Evolutionary conservation across 2,888 invertebrate species (phyloP).

Genomic region (Mesodorylaimus sp.): DNA sequence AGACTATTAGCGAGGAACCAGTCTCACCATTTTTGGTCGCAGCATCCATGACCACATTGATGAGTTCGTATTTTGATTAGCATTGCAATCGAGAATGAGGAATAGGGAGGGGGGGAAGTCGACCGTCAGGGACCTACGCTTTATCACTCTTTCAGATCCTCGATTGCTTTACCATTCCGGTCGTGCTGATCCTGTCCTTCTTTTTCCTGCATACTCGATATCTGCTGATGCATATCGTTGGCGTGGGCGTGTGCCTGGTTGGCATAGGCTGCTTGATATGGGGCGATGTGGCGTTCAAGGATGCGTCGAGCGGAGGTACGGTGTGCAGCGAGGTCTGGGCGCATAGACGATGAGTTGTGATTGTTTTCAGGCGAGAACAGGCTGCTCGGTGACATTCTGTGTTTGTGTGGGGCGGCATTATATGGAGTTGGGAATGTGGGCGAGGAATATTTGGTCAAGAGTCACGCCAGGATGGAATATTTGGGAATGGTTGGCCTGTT

Average conservation of each 20-base stretch:
- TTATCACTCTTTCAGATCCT: conserved; percentile 54
- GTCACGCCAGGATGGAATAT: conserved; percentile 55
- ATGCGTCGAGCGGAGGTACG: neutral
- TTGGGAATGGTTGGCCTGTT: conserved; percentile 60
- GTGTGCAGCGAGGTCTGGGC: neutral
- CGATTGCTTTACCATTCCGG: conserved; percentile 65
- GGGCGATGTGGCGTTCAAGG: too few species aligned
- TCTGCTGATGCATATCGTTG: conserved; percentile 50
- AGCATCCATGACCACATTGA: too few species aligned
- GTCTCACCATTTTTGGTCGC: too few species aligned
- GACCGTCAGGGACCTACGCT: too few species aligned
- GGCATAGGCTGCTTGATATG: conserved; percentile 63
- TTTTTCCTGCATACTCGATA: conserved; percentile 56
- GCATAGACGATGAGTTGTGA: neutral
- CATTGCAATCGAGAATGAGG: too few species aligned
- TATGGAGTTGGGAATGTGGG: conserved; percentile 58
- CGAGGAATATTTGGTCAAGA: conserved; percentile 62
- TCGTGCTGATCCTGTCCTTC: conserved; percentile 56
- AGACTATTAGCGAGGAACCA: too few species aligned
- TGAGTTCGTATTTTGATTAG: too few species aligned
- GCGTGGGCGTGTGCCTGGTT: conserved; percentile 57
- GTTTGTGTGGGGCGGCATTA: conserved; percentile 54
- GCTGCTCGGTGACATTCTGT: conserved; percentile 61
- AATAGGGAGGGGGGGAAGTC: too few species aligned
- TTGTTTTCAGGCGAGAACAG: conserved; percentile 50